Evolutionary conservation across 2,113 vertebrate genomes (phyloP), one percentile per base, ranked within the genome.

Genomic region (Campylorhamphus procurvoides): DNA sequence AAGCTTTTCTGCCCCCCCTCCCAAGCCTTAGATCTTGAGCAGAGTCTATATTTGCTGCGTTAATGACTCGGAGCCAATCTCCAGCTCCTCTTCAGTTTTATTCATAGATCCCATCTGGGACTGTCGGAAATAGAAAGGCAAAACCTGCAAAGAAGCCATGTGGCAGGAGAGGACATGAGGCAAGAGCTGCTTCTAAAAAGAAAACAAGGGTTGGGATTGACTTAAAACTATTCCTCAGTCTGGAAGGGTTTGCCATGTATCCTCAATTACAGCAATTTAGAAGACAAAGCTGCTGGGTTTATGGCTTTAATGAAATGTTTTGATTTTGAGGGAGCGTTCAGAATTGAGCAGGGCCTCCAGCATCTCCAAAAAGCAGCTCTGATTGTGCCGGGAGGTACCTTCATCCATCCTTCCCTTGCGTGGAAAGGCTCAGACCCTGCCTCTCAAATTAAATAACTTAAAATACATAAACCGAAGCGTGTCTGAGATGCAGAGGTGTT

Each of bases 91-190:
- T 94, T 92, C 49, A 59, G 76, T 90, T 96, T 89, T 95, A 96
- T 97, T 97, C 93, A 95, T 96, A 95, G 95, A 95, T 93, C 79
- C 93, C 96, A 96, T 97, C 95, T 96, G 95, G 90, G 93, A 94
- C 80, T 69, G 82, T 94, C 64, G 28, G 92, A 97, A 96, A 96
- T 97, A 97, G 95, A 95, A 96, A 96, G 83, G 85, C 96, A 97
- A 74, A 95, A 95, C 93, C 94, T 94, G 93, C 79, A 88, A 77
- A 86, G 95, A 18, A 95, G 90, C 84, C 84, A 46, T 85, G 95
- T 89, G 92, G 93, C 90, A 90, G 81, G 88, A 92, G 96, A 64
- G 92, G 96, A 94, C 93, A 90, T 6, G 91, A 95, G 63, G 91
- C 72, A 91, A 88, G 47, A 76, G 28, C 58, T 88, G 79, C 80